Percentiles rank a stretch among this genome's conserved stretches.
phyloP scores from a whole-genome alignment of 2,113 vertebrate genomes.

The Aleadryas rufinucha region DNA sequence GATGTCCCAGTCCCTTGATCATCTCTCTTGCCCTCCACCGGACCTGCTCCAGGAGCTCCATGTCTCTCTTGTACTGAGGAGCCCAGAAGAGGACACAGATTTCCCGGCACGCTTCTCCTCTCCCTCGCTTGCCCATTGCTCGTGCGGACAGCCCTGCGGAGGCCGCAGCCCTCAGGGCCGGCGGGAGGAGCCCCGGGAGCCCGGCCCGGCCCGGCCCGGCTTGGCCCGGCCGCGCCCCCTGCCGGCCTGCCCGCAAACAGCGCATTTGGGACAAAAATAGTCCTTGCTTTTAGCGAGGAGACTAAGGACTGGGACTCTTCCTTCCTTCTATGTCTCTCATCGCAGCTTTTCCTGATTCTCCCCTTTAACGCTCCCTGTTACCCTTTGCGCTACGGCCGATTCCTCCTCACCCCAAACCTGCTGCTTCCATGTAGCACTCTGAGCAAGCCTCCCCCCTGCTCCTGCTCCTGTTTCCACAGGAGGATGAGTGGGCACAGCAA shows the following conservation, averaged over 20 bases:
- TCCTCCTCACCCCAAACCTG: background rate
- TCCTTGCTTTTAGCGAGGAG: fast-evolving
- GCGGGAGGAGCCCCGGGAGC: too few species aligned
- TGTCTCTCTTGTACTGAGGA: background rate
- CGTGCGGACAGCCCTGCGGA: fast-evolving
- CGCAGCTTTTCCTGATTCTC: background rate
- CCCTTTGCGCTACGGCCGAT: too few species aligned
- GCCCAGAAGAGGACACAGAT: background rate
- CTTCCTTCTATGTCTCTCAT: background rate
- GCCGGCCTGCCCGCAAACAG: background rate
- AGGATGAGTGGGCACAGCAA: too few species aligned
- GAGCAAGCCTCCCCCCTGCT: background rate
- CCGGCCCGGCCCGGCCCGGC: background rate
- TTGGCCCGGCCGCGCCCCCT: background rate
- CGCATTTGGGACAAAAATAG: fast-evolving
- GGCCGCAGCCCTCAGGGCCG: background rate
- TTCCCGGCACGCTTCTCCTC: fast-evolving
- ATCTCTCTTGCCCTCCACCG: background rate
- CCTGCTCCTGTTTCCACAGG: background rate
- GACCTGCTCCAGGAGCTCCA: background rate
- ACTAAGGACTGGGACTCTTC: fast-evolving
- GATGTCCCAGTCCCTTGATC: background rate
- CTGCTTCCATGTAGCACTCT: fast-evolving
- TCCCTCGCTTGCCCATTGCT: fast-evolving
- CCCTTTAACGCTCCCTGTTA: too few species aligned